Evolutionary conservation across 2,113 vertebrate genomes (phyloP).

Genomic region (Dolichallabes microphthalmus): DNA sequence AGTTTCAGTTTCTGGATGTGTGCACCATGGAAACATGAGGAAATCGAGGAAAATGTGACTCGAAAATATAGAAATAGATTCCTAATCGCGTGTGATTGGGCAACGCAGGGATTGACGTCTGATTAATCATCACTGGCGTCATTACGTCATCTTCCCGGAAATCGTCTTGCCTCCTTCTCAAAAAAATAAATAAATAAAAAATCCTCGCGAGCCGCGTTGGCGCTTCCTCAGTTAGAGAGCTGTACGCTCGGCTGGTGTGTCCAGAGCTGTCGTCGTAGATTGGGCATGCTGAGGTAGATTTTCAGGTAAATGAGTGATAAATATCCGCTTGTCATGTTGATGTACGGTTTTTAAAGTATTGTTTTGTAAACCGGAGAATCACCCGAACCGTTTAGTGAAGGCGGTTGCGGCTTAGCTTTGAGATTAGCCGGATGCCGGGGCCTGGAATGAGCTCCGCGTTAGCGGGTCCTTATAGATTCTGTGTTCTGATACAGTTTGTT

Average conservation of each 20-base stretch:
- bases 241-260: neutral
- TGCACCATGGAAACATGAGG: neutral
- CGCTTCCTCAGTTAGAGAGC: constrained; percentile 20
- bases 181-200: neutral
- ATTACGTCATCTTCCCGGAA: constrained; percentile 36
- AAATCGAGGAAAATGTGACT: neutral
- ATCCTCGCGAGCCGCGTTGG: constrained; percentile 35
- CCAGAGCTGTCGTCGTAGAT: neutral
- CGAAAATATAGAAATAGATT: neutral
- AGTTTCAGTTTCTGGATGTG: too few species aligned
- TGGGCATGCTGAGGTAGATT: constrained; percentile 47
- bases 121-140: neutral
- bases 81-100: neutral
- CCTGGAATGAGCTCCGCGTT: neutral
- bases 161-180: neutral
- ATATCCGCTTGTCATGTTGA: neutral
- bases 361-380: neutral
- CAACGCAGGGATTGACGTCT: neutral
- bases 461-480: neutral
- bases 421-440: constrained; percentile 7
- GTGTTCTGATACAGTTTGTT: neutral
- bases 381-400: neutral
- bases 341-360: neutral
- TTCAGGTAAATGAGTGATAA: neutral
- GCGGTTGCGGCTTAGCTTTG: neutral